Base-by-base conservation (phyloP, 2,888 invertebrate genomes). In the Cheilosia impressa region DNA sequence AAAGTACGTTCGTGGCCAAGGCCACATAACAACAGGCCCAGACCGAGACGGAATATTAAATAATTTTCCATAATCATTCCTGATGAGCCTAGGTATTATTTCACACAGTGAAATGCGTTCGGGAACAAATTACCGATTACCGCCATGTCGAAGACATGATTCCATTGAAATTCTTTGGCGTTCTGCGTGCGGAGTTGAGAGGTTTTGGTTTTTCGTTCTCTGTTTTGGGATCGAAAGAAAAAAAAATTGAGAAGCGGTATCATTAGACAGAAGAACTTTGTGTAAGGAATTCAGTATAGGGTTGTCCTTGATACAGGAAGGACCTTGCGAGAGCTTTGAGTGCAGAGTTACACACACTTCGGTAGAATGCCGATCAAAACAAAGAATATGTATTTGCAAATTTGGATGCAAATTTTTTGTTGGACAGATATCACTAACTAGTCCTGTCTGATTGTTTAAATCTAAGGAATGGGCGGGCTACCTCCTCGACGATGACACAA, bases 11-110 rank as follows among this genome's bases (percentile, higher is more conserved):
- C 62, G 76, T 58, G 76, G 81, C 81, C 85, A 85, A 85, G 85
- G 85, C 85, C 72, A 45, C 45, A 81, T 85, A 85, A 81, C 81
- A 85, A 77, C 80, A 55, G 31, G 24, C 24, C 58, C 66, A 55
- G 81, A 81, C 72, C 81, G 34, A 63, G 62, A 41, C 77, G 52
- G 85, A 85, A 85, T 85, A 85, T 85, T 85, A 85, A 85, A 81
- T 81, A 81, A 77, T 81, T 85, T 85, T 85, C 85, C 85, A 81
- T 85, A 81, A 85, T 85, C 76, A 81, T 72, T 55, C 53, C 66
- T 41, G 41, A 72, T 41, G 41, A 72, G 66, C 57, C 81, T 76
- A 81, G 76, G 71, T 66, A 85, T 76, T 85, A 81, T 81, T 52
- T 81, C 82, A 72, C 80, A 66, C 80, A 66, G 71, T 38, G 47